Evolutionary conservation across 2,888 invertebrate genomes (phyloP).

Genomic region (Lepidonotus clava): DNA sequence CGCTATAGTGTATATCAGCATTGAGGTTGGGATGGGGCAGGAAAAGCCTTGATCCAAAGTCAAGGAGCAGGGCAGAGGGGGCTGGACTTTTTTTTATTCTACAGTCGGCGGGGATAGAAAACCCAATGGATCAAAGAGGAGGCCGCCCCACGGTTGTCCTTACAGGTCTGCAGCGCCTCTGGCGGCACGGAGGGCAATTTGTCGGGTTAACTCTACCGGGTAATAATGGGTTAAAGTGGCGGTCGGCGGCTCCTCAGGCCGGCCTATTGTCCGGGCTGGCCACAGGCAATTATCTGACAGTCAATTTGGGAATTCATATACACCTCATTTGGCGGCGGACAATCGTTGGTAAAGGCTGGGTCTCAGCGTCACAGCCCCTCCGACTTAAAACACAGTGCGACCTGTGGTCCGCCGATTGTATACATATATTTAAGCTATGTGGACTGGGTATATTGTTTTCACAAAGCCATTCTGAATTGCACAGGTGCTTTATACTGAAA

Average conservation of each 20-base stretch:
- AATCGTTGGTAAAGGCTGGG: background rate
- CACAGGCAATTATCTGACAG: slow-evolving; percentile 27
- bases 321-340: slow-evolving; percentile 38
- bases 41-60: slow-evolving; percentile 5
- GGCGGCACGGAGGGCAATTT: slow-evolving; percentile 13
- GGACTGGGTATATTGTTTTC: no score
- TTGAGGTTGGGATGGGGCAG: background rate
- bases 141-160: background rate
- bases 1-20: no score
- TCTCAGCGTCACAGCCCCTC: background rate
- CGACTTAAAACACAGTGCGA: background rate
- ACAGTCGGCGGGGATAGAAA: background rate
- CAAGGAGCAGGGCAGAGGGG: background rate
- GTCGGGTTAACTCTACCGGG: slow-evolving; percentile 40
- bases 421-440: no score
- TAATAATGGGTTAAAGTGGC: slow-evolving; percentile 27
- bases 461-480: no score
- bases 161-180: background rate
- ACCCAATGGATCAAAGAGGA: background rate
- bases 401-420: background rate
- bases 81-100: background rate
- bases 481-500: background rate
- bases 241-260: background rate
- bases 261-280: background rate
- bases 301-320: slow-evolving; percentile 42